A percentile compares a stretch with the other conserved stretches of the same genome.
Conservation (phyloP, 2,113 vertebrate species). For the Nothobranchius furzeri region DNA sequence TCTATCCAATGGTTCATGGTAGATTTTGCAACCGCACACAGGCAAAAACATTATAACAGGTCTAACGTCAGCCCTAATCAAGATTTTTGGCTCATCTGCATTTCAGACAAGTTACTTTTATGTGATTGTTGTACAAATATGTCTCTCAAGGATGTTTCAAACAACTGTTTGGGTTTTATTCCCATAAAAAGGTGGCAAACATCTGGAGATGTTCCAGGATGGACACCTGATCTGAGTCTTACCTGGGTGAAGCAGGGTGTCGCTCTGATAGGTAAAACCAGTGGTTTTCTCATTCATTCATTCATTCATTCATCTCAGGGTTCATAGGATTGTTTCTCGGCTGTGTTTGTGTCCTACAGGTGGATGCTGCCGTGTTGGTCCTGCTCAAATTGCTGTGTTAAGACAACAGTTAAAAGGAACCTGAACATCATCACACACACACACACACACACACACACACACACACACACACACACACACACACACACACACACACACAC, state of each 20-base stretch:
- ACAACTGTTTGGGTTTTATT: neutral
- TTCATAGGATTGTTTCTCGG: neutral
- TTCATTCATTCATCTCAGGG: neutral
- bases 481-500: neutral
- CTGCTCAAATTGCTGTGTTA: slow-evolving; percentile 71
- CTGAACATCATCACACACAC: neutral
- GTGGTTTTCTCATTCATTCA: neutral
- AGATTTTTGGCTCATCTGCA: too few species aligned
- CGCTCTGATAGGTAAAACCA: slow-evolving; percentile 77
- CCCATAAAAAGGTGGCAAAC: slow-evolving; percentile 68
- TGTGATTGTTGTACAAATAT: too few species aligned
- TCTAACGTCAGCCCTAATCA: too few species aligned
- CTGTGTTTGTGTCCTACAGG: slow-evolving; percentile 57
- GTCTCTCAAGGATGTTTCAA: too few species aligned
- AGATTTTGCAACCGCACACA: too few species aligned
- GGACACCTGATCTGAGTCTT: slow-evolving; percentile 50
- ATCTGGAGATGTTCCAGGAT: slow-evolving; percentile 16
- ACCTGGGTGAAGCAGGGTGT: slow-evolving; percentile 79
- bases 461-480: neutral
- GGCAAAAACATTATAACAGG: too few species aligned
- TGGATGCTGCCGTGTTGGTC: slow-evolving; percentile 79
- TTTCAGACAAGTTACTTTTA: too few species aligned
- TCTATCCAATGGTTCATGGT: too few species aligned
- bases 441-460: neutral
- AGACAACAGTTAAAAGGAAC: slow-evolving; percentile 49